Evolutionary conservation across 2,113 vertebrate genomes (phyloP).

Genomic region (Gavialis gangeticus): DNA sequence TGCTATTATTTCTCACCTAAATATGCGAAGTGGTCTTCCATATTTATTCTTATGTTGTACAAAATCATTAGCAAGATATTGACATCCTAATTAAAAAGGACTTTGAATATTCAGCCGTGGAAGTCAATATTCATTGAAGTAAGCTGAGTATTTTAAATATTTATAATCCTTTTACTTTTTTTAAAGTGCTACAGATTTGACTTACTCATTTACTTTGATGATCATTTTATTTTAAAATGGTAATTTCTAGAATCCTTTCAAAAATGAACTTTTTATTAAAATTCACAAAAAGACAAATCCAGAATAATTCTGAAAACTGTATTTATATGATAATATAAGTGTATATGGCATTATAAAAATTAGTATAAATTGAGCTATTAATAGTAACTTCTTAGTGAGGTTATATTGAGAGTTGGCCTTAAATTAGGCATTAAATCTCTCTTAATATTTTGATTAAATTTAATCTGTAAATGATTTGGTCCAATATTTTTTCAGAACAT

Average conservation of each 20-base stretch:
- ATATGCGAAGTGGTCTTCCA: not conserved
- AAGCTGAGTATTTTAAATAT: not conserved
- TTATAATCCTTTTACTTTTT: not conserved
- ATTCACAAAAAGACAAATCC: not conserved
- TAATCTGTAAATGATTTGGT: not conserved
- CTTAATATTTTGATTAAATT: not conserved
- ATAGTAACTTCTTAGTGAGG: not conserved
- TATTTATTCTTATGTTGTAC: not conserved
- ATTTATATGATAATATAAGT: rapidly evolving
- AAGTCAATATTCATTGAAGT: not conserved
- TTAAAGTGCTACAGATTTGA: not conserved
- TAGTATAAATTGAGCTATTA: not conserved
- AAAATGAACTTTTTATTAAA: not conserved
- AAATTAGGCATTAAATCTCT: not conserved
- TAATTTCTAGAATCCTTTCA: not conserved
- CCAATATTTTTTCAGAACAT: not conserved
- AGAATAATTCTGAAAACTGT: not conserved
- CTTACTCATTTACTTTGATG: not conserved
- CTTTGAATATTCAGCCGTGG: not conserved
- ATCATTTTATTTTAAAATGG: not conserved
- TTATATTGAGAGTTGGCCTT: rapidly evolving
- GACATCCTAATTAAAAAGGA: not conserved
- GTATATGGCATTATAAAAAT: not conserved
- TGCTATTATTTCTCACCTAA: not conserved
- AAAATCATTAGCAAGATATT: not conserved